These are phyloP conservation scores for Drosophila sordidula DNA, from an alignment of 2,888 invertebrate genomes.

Conservation along the genomic window DNA sequence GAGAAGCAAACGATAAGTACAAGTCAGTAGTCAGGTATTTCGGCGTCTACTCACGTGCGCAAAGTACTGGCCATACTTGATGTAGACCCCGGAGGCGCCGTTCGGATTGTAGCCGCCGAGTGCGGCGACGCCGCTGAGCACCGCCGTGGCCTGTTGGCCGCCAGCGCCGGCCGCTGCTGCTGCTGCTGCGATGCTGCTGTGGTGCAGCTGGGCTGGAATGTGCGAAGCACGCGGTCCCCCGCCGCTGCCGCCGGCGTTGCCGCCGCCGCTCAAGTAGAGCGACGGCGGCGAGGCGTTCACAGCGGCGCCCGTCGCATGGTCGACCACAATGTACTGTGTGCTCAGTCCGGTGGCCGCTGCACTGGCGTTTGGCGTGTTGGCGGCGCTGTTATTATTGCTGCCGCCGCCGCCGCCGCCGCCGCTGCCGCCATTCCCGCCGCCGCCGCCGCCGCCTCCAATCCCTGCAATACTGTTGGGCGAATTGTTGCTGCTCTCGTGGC, in stretches of 20 bases:
- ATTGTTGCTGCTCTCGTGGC: conserved; percentile 85
- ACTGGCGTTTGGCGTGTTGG: conserved; percentile 66
- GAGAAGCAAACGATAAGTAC: background rate
- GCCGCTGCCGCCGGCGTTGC: conserved; percentile 43
- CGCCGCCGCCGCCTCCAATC: conserved; percentile 1
- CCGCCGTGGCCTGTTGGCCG: conserved; percentile 72
- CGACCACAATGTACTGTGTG: conserved; percentile 69
- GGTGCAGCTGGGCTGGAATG: conserved; percentile 83
- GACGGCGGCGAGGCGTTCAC: conserved; percentile 71
- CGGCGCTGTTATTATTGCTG: conserved; percentile 61
- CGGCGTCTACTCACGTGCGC: conserved; percentile 82
- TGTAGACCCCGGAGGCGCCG: conserved; percentile 84
- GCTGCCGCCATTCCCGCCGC: conserved; percentile 39
- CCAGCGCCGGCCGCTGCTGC: conserved; percentile 76
- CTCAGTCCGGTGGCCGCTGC: conserved; percentile 59
- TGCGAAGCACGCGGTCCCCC: conserved; percentile 73
- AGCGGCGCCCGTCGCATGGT: conserved; percentile 68
- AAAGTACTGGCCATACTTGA: conserved; percentile 85
- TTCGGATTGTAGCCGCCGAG: conserved; percentile 86
- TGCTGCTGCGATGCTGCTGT: conserved; percentile 69
- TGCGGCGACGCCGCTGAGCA: conserved; percentile 76
- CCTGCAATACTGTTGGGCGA: conserved; percentile 84
- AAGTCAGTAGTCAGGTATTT: no score
- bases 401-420: conserved; percentile 29
- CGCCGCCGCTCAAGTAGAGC: conserved; percentile 82